Conservation (phyloP, 2,797 vertebrate species). For the Scarus forsteni region DNA sequence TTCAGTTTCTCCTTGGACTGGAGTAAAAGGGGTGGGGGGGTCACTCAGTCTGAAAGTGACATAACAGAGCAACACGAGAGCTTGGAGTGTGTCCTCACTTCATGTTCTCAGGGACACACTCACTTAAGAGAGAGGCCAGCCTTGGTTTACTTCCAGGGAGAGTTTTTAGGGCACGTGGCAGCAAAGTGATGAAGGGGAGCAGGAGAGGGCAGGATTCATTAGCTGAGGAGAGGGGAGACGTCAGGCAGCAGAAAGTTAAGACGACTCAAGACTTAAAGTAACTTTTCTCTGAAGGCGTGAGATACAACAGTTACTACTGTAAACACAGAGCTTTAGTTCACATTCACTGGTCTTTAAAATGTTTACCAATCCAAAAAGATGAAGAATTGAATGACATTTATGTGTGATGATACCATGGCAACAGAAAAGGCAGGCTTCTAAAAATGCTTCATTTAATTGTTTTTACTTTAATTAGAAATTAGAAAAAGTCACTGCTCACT, state of each 20-base stretch:
- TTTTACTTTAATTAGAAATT: too few species aligned
- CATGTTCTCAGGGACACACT: conserved; percentile 52
- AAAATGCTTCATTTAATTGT: too few species aligned
- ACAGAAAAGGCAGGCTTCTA: too few species aligned
- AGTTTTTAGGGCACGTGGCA: conserved; percentile 40
- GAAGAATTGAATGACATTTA: too few species aligned
- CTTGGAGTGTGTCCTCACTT: conserved; percentile 53
- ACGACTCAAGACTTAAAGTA: conserved; percentile 17
- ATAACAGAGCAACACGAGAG: conserved; percentile 68
- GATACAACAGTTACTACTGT: neutral
- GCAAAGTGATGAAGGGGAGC: conserved; percentile 36
- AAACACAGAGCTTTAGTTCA: neutral
- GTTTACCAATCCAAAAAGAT: too few species aligned
- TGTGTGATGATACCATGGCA: too few species aligned
- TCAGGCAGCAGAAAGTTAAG: conserved; percentile 43
- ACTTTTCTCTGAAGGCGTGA: conserved; percentile 21
- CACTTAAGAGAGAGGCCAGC: conserved; percentile 40
- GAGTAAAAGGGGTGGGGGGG: neutral
- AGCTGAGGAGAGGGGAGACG: conserved; percentile 26
- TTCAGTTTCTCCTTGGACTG: conserved; percentile 31
- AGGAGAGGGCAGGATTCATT: conserved; percentile 29
- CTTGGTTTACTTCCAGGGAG: conserved; percentile 49
- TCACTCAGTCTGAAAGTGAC: conserved; percentile 45
- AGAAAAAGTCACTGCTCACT: too few species aligned
- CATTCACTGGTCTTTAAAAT: neutral